A percentile compares a stretch with the other conserved stretches of the same genome.
phyloP scores from a whole-genome alignment of 2,888 invertebrate genomes.

The Agonopterix arenella region DNA sequence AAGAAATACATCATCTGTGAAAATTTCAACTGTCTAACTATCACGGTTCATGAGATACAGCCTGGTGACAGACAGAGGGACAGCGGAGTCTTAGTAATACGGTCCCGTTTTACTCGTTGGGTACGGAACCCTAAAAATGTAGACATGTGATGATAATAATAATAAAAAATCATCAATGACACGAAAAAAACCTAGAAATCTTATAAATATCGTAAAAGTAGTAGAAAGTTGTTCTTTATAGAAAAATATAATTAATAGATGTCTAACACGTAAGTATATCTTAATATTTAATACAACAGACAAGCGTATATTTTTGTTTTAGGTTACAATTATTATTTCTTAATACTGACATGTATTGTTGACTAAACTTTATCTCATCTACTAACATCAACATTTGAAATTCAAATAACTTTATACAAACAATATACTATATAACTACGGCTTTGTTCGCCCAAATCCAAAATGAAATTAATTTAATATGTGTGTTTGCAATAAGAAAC shows the following conservation, averaged over 20 bases:
- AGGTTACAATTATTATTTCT: conserved; percentile 1
- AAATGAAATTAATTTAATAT: too few species aligned
- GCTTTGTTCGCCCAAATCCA: too few species aligned
- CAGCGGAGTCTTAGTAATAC: too few species aligned
- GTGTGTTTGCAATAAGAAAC: too few species aligned
- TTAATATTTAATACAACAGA: conserved; percentile 19
- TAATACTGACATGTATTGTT: conserved; percentile 33
- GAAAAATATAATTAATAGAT: conserved; percentile 60
- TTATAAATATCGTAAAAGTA: conserved; percentile 29
- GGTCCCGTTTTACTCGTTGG: too few species aligned
- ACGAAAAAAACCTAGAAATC: conserved; percentile 11
- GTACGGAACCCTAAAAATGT: too few species aligned
- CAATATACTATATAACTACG: too few species aligned
- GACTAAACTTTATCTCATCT: not conserved
- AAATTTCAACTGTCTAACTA: too few species aligned
- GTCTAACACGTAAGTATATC: conserved; percentile 30
- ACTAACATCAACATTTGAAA: not conserved
- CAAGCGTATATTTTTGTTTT: conserved; percentile 21
- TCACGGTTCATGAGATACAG: too few species aligned
- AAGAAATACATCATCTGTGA: too few species aligned
- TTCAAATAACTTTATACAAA: not conserved
- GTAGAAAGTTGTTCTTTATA: conserved; percentile 62
- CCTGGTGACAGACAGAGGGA: too few species aligned
- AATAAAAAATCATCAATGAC: not conserved
- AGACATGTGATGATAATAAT: too few species aligned